A percentile compares a stretch with the other conserved stretches of the same genome.
phyloP scores from a whole-genome alignment of 1,140 invertebrate genomes.

The Drosophila pachea region DNA sequence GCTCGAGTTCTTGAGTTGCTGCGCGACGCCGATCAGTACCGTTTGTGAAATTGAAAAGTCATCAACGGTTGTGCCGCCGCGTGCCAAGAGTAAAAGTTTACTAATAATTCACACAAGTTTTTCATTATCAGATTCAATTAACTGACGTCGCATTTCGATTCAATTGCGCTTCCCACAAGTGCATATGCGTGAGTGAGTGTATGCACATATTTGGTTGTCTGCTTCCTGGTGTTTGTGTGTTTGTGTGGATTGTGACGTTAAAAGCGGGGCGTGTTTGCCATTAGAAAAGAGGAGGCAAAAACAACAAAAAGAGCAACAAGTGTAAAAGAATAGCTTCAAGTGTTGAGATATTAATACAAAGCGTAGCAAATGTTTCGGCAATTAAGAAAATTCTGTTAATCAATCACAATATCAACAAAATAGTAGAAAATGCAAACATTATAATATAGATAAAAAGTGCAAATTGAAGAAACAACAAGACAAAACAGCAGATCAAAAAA shows the following conservation, averaged over 20 bases:
- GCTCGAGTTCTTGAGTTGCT: constrained; percentile 42
- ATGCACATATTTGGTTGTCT: neutral
- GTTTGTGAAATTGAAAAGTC: constrained; percentile 66
- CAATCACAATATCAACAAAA: constrained; percentile 28
- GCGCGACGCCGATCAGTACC: constrained; percentile 58
- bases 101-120: constrained; percentile 15
- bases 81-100: constrained; percentile 6
- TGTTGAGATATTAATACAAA: constrained; percentile 19
- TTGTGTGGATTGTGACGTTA: constrained; percentile 48
- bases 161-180: constrained; percentile 6
- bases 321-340: constrained; percentile 4
- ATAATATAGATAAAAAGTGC: constrained; percentile 20
- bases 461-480: constrained; percentile 28
- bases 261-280: constrained; percentile 62
- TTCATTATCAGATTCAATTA: constrained; percentile 28
- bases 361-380: constrained; percentile 5
- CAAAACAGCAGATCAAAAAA: constrained; percentile 16
- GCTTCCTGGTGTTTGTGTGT: neutral
- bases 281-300: constrained; percentile 29
- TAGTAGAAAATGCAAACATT: constrained; percentile 16
- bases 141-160: constrained; percentile 29
- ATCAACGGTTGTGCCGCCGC: constrained; percentile 26
- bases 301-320: constrained; percentile 30
- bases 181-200: neutral
- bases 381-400: constrained; percentile 26